Percentiles rank a stretch among this genome's conserved stretches.
Conservation (phyloP, 2,888 invertebrate species). For the Geophilus truncorum region DNA sequence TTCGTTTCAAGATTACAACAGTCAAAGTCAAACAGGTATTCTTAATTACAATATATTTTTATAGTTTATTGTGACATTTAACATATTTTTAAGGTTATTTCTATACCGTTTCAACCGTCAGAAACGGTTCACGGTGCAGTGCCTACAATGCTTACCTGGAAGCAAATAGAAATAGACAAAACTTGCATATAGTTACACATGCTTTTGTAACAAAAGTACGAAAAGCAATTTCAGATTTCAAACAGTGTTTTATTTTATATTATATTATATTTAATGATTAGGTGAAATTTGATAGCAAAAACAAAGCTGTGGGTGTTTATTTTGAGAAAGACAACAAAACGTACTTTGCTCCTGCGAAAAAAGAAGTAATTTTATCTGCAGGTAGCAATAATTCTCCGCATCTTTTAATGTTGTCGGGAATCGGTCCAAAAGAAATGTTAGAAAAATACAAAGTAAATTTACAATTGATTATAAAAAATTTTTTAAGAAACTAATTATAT, state of each 20-base stretch:
- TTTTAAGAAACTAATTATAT: background rate
- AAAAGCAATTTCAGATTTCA: background rate
- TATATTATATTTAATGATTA: background rate
- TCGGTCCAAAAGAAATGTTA: constrained; percentile 71
- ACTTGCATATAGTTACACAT: constrained; percentile 56
- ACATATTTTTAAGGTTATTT: constrained; percentile 36
- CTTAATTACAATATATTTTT: no score
- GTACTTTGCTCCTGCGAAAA: constrained; percentile 67
- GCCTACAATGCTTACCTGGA: constrained; percentile 52
- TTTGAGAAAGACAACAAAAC: constrained; percentile 68
- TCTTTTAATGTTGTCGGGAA: constrained; percentile 84
- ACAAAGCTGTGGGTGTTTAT: constrained; percentile 75
- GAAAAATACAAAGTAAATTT: constrained; percentile 53
- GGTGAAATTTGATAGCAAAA: constrained; percentile 50
- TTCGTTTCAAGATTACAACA: constrained; percentile 41
- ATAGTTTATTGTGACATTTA: no score
- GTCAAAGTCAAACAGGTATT: constrained; percentile 38
- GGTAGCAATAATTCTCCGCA: constrained; percentile 93
- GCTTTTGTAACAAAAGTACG: constrained; percentile 54
- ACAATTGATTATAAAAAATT: background rate
- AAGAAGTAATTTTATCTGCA: constrained; percentile 82
- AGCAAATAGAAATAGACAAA: constrained; percentile 53
- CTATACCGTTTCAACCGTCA: constrained; percentile 37
- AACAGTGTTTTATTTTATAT: no score
- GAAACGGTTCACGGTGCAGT: constrained; percentile 41